These are phyloP conservation scores for Drosophila simulans DNA, from an alignment of 1,140 invertebrate genomes.

Conservation along the genomic window DNA sequence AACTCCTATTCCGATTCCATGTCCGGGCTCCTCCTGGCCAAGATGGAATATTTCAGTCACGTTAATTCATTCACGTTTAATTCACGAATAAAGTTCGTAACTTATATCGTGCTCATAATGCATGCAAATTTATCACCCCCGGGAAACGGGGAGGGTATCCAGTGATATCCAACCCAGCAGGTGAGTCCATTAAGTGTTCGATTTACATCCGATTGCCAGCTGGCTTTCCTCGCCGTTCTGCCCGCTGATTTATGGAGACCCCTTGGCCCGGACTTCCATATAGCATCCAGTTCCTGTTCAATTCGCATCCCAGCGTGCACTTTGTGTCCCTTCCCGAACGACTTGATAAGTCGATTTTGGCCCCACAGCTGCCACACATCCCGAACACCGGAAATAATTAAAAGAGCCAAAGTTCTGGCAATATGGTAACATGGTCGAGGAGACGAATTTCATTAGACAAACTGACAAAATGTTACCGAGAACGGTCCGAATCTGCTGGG, in stretches of 20 bases:
- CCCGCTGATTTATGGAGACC: slow-evolving; percentile 53
- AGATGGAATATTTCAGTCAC: slow-evolving; percentile 80
- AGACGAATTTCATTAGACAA: slow-evolving; percentile 76
- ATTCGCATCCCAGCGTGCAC: slow-evolving; percentile 47
- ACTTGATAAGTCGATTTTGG: slow-evolving; percentile 62
- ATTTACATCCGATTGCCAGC: slow-evolving; percentile 62
- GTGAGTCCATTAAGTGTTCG: slow-evolving; percentile 77
- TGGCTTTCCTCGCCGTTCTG: slow-evolving; percentile 7
- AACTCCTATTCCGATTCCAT: not conserved
- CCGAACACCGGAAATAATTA: slow-evolving; percentile 64
- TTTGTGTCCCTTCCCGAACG: slow-evolving; percentile 50
- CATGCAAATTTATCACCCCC: slow-evolving; percentile 69
- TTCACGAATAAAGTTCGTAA: slow-evolving; percentile 76
- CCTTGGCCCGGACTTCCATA: not conserved
- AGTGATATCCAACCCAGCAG: slow-evolving; percentile 18
- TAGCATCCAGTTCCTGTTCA: not conserved
- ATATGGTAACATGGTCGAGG: slow-evolving; percentile 53
- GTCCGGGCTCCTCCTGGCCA: slow-evolving; percentile 29
- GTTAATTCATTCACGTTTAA: slow-evolving; percentile 76
- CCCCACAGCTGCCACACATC: slow-evolving; percentile 38
- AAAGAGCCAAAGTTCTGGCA: slow-evolving; percentile 50
- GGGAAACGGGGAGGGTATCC: not conserved
- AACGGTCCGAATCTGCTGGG: slow-evolving; percentile 60
- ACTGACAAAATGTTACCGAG: slow-evolving; percentile 30
- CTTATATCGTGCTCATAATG: slow-evolving; percentile 76